Evolutionary conservation across 2,888 invertebrate species (phyloP), one percentile per base, ranked within the genome.

Genomic region (Epiblema foenella): DNA sequence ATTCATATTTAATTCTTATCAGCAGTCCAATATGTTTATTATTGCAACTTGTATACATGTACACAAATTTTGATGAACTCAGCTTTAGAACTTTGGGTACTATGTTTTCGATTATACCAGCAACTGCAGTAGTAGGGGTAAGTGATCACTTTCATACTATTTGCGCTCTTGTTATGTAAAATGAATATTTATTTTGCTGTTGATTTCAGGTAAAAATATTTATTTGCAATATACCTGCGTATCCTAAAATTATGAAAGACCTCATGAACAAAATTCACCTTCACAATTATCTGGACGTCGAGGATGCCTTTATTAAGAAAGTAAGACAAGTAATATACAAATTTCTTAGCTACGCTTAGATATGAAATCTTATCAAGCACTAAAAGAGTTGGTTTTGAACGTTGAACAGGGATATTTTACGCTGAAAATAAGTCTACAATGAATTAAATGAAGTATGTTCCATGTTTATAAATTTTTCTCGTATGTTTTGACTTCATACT

Each of bases 201-300:
- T 24, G 10, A 17, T 69, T 70, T 42, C 46, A 71, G 70, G 20
- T 18, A 15, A 71, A 71, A 17, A 7, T 56, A 39, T 20, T 17
- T 3, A 37, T 62, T 18, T 56, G 49, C 29, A 8, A 18, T 8
- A 49, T 29, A 12, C 62, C 71, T 20, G 58, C 63, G 24, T 79
- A 77, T 60, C 74, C 76, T 65, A 74, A 69, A 33, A 73, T 78
- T 3, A 78, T 80, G 77, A 75, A 66, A 54, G 66, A 77, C 11
- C 81, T 81, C 18, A 79, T 81, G 76, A 66, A 74, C 0, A 74
- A 76, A 46, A 78, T 81, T 54, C 83, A 83, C 51, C 63, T 83
- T 1, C 51, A 77, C 65, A 78, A 80, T 60, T 78, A 72, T 49
- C 54, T 66, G 11, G 62, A 73, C 24, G 72, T 68, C 24, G 33